A percentile compares a stretch with the other conserved stretches of the same genome.
Conservation (phyloP, 2,113 vertebrate genomes). For the Synchiropus splendidus region DNA sequence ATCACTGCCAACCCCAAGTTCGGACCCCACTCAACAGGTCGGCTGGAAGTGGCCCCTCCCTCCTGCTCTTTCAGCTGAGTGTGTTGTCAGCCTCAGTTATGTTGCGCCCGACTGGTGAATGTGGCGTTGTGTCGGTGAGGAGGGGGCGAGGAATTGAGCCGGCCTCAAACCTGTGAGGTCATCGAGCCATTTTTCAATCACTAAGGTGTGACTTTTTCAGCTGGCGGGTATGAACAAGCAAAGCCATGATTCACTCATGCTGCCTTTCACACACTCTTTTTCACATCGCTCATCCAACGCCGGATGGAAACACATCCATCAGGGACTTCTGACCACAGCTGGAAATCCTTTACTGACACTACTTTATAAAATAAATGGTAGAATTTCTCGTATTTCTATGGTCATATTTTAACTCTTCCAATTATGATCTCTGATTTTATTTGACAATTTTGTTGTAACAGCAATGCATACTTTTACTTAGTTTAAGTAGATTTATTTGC, state of each 20-base stretch:
- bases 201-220: background rate
- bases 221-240: background rate
- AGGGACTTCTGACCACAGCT: no score
- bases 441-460: no score
- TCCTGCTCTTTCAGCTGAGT: constrained; percentile 2
- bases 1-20: constrained; percentile 16
- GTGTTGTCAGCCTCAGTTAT: constrained; percentile 46
- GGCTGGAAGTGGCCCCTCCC: constrained; percentile 12
- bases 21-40: constrained; percentile 13
- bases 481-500: no score
- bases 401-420: no score
- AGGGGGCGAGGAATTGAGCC: background rate
- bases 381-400: no score
- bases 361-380: no score
- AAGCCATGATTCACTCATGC: background rate
- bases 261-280: background rate
- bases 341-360: no score
- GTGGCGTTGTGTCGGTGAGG: constrained; percentile 35
- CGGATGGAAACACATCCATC: no score
- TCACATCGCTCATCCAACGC: background rate
- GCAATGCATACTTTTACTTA: no score
- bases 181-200: background rate
- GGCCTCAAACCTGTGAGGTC: background rate
- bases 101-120: constrained; percentile 52
- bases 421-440: no score